Evolutionary conservation across 2,797 vertebrate species (phyloP).

Genomic region (Petrocephalus sullivani): DNA sequence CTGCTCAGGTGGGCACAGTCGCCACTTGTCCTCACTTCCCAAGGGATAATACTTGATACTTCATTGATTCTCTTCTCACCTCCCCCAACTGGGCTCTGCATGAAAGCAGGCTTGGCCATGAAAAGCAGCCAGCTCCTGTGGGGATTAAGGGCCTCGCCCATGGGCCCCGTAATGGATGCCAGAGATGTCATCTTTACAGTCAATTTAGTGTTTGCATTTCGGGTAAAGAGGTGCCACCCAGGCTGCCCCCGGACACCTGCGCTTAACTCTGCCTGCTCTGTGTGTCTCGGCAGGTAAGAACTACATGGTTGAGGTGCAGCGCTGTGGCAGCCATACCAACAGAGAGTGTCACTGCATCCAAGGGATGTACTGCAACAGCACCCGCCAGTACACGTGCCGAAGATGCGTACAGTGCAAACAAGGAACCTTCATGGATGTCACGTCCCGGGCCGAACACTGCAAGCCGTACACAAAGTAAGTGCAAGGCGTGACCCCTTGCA

Average conservation of each 20-base stretch:
- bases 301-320: slow-evolving; percentile 1
- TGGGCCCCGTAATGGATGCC: too few relatives aligned
- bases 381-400: slow-evolving; percentile 23
- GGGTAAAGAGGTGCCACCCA: neutral
- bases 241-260: neutral
- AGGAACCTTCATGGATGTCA: slow-evolving; percentile 31
- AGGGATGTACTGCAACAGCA: slow-evolving; percentile 28
- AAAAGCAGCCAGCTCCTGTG: too few relatives aligned
- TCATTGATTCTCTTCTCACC: too few relatives aligned
- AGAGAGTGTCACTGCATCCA: slow-evolving; percentile 30
- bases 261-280: neutral
- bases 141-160: too few relatives aligned
- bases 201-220: neutral
- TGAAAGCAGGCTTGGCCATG: too few relatives aligned
- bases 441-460: slow-evolving; percentile 16
- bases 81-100: too few relatives aligned
- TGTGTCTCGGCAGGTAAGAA: neutral
- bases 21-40: neutral
- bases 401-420: slow-evolving; percentile 20
- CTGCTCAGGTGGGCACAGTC: neutral
- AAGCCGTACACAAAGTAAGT: slow-evolving; percentile 29
- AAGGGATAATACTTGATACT: neutral
- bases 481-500: neutral
- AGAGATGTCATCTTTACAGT: neutral
- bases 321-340: slow-evolving; percentile 14